These are phyloP conservation scores for Donacobius atricapilla DNA, from an alignment of 2,113 vertebrate species.

Conservation along the genomic window DNA sequence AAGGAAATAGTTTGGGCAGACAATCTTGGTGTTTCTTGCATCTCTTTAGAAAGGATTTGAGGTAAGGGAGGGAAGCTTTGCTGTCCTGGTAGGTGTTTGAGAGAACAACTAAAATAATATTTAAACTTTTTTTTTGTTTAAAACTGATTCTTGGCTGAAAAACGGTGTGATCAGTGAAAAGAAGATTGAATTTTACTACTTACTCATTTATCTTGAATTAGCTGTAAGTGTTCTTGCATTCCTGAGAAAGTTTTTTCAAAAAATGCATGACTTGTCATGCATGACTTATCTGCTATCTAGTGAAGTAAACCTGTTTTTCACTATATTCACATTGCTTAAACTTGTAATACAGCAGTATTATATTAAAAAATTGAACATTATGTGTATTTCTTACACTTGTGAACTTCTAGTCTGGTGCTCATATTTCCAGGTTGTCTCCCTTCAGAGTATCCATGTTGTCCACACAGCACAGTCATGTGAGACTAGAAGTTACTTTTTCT, in stretches of 20 bases:
- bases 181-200: background rate
- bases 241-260: background rate
- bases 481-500: background rate
- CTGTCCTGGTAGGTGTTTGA: background rate
- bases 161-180: background rate
- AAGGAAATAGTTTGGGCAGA: background rate
- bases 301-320: background rate
- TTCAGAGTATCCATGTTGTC: background rate
- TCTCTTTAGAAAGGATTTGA: background rate
- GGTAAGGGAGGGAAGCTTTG: background rate
- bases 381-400: background rate
- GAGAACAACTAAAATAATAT: background rate
- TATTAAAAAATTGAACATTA: background rate
- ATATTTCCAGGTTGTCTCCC: background rate
- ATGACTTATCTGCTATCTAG: background rate
- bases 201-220: background rate
- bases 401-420: background rate
- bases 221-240: background rate
- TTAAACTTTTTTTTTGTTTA: background rate
- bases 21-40: background rate
- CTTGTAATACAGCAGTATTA: background rate
- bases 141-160: background rate
- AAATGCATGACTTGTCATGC: background rate
- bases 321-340: background rate
- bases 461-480: rapidly evolving